Conservation (phyloP, 2,113 vertebrate genomes). For the Trochalopteron elliotii region DNA sequence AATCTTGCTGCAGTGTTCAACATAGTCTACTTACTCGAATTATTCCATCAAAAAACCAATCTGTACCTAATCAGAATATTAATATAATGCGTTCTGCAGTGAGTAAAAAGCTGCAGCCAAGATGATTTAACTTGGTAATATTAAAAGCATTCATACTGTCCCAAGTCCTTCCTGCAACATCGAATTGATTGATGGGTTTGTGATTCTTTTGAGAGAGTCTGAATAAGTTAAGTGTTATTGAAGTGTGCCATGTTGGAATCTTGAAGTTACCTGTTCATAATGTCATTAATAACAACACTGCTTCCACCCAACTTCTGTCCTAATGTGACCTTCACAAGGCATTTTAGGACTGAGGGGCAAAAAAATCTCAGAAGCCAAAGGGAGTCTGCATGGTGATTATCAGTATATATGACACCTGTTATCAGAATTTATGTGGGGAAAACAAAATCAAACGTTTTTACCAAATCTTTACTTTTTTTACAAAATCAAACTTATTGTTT, state of each 20-base stretch:
- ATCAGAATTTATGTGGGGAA: neutral
- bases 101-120: neutral
- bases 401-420: neutral
- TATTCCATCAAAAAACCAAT: constrained; percentile 17
- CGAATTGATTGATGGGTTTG: neutral
- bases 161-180: neutral
- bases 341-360: neutral
- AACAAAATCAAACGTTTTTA: neutral
- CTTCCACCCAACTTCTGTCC: neutral
- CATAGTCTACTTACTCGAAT: constrained; percentile 24
- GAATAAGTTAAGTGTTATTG: neutral
- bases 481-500: too few relatives aligned
- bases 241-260: neutral
- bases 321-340: neutral
- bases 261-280: neutral
- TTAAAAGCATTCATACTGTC: neutral
- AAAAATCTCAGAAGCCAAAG: neutral
- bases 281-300: neutral
- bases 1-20: constrained; percentile 15
- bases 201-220: neutral
- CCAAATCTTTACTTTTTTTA: too few relatives aligned
- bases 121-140: neutral
- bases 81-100: neutral
- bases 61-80: constrained; percentile 24
- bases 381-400: neutral